These are phyloP conservation scores for Helicolenus hilgendorfi DNA, from an alignment of 2,797 vertebrate species.

Conservation along the genomic window DNA sequence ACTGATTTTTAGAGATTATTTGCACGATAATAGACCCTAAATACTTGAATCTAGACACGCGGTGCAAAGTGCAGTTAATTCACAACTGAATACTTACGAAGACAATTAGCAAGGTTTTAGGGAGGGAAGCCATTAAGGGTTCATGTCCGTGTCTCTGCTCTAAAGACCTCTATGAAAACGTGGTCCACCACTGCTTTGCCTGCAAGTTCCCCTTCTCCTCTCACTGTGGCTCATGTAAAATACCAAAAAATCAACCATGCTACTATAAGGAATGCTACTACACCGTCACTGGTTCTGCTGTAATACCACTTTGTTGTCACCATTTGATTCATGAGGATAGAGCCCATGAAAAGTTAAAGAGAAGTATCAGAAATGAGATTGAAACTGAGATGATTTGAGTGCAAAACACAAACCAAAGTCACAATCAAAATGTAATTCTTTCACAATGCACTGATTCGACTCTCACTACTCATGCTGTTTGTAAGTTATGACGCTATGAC, in stretches of 20 bases:
- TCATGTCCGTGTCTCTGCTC: background rate
- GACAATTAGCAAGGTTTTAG: background rate
- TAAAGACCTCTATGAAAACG: background rate
- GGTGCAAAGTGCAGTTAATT: background rate
- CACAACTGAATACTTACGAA: background rate
- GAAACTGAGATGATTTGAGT: background rate
- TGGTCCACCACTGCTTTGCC: background rate
- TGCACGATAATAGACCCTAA: background rate
- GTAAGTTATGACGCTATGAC: background rate
- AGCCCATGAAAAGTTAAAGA: background rate
- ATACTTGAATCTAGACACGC: background rate
- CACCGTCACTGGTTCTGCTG: background rate
- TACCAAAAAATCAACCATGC: background rate
- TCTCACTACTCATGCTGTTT: background rate
- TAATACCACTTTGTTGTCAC: background rate
- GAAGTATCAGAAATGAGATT: background rate
- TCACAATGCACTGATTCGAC: background rate
- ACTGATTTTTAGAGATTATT: background rate
- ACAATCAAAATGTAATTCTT: background rate
- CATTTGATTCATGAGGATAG: background rate
- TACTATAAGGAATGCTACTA: background rate
- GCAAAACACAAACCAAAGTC: background rate
- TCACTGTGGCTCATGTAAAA: background rate
- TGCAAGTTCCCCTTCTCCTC: background rate
- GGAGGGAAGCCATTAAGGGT: background rate